phyloP scores from a whole-genome alignment of 2,113 vertebrate genomes.

The Rhagologus leucostigma region DNA sequence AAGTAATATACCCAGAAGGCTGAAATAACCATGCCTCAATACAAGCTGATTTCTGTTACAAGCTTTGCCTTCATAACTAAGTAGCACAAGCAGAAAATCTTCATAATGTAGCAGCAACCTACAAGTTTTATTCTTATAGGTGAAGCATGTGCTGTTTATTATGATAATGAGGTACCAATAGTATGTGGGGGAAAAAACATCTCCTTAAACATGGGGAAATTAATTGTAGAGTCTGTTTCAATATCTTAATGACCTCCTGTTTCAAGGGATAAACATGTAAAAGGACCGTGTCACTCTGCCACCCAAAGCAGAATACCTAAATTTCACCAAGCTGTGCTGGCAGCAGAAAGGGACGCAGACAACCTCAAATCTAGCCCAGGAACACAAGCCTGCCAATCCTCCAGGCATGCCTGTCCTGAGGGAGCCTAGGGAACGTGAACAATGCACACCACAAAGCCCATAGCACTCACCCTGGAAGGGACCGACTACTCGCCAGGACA shows the following conservation, averaged over 20 bases:
- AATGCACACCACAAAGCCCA: rapidly evolving
- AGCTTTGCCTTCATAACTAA: background rate
- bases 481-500: background rate
- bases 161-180: background rate
- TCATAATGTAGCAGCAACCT: background rate
- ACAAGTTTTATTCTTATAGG: background rate
- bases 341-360: background rate
- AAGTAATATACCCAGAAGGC: background rate
- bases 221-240: background rate
- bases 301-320: background rate
- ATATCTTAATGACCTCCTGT: background rate
- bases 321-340: background rate
- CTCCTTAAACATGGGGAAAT: background rate
- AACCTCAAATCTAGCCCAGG: background rate
- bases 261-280: background rate
- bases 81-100: background rate
- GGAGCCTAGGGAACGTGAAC: rapidly evolving
- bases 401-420: background rate
- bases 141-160: background rate
- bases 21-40: background rate
- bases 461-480: background rate
- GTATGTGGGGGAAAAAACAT: rapidly evolving
- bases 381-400: background rate
- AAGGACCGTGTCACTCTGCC: background rate
- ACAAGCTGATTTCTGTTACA: background rate